A percentile compares a stretch with the other conserved stretches of the same genome.
Evolutionary conservation across 2,888 invertebrate genomes (phyloP).

Genomic region (Lottia gigantea): DNA sequence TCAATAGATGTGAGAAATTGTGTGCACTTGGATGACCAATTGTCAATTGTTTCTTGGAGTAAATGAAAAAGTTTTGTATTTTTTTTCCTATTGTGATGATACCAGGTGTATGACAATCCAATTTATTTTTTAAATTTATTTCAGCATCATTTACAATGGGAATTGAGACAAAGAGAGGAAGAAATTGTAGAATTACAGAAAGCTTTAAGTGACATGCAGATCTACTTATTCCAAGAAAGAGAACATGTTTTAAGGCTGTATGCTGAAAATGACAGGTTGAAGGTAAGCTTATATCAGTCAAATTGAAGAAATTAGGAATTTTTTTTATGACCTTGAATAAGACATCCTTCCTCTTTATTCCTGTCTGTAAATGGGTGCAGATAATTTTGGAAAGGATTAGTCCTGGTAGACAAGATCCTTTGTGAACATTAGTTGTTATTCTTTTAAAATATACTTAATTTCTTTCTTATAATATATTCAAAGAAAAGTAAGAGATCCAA

Average conservation of each 20-base stretch:
- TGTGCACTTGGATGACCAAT: too few relatives aligned
- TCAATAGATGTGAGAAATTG: too few relatives aligned
- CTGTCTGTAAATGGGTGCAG: too few relatives aligned
- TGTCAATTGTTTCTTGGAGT: too few relatives aligned
- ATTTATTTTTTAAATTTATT: slow-evolving; percentile 12
- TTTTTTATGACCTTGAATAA: too few relatives aligned
- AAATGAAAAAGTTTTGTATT: too few relatives aligned
- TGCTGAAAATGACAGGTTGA: slow-evolving; percentile 69
- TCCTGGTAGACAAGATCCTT: too few relatives aligned
- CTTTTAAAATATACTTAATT: background rate
- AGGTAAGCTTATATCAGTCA: slow-evolving; percentile 45
- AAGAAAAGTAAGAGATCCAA: slow-evolving; percentile 31
- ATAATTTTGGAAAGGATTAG: too few relatives aligned
- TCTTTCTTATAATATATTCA: slow-evolving; percentile 47
- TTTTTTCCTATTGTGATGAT: too few relatives aligned
- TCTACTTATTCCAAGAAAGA: slow-evolving; percentile 68
- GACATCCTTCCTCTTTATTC: too few relatives aligned
- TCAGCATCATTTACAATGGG: slow-evolving; percentile 67
- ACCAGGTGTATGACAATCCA: too few relatives aligned
- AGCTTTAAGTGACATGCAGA: slow-evolving; percentile 69
- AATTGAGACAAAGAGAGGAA: slow-evolving; percentile 66
- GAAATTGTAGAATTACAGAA: slow-evolving; percentile 69
- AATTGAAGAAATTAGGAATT: too few relatives aligned
- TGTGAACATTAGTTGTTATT: background rate
- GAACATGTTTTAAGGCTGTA: slow-evolving; percentile 68